Evolutionary conservation across 2,888 invertebrate species (phyloP).

Genomic region (Tipula confusa): DNA sequence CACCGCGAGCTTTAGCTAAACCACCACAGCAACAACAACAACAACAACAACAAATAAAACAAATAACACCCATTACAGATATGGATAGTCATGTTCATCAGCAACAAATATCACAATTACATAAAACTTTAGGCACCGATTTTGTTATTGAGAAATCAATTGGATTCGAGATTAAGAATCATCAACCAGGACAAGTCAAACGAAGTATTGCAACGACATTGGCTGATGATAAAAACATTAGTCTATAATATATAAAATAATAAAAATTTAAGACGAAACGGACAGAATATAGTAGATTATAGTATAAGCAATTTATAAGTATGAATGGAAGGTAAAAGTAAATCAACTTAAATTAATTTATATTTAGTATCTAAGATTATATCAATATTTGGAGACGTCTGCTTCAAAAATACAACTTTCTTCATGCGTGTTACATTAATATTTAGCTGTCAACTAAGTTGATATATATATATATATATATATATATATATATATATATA

Average conservation of each 20-base stretch:
- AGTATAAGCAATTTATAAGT: background rate
- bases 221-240: background rate
- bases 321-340: background rate
- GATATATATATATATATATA: no score
- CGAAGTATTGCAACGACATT: background rate
- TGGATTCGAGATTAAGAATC: conserved; percentile 33
- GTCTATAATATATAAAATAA: background rate
- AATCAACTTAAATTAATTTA: background rate
- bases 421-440: background rate
- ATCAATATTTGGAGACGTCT: background rate
- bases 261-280: background rate
- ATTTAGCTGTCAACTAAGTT: background rate
- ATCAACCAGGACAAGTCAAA: background rate
- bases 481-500: no score
- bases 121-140: background rate
- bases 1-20: background rate
- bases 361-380: background rate
- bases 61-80: background rate
- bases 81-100: background rate
- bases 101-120: conserved; percentile 20
- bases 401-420: background rate
- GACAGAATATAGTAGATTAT: background rate
- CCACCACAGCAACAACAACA: background rate
- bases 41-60: background rate
- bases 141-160: conserved; percentile 34